Conservation (phyloP, 2,888 invertebrate species). For the Bhutanitis thaidina region DNA sequence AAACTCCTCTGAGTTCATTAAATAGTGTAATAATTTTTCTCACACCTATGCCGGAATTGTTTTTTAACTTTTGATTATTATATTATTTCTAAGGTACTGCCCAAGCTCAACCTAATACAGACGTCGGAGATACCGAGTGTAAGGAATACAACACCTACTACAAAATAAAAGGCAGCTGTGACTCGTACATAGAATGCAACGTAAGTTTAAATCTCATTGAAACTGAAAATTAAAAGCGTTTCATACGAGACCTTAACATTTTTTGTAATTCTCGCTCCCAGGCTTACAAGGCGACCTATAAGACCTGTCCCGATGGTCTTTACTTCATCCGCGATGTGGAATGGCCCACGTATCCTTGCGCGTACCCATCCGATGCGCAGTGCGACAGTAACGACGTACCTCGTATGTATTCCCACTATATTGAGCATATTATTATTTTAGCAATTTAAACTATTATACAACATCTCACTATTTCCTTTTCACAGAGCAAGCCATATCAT, state of each 20-base stretch:
- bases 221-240: too few species aligned
- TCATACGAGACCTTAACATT: too few species aligned
- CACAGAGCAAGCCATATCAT: conserved; percentile 83
- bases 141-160: conserved; percentile 64
- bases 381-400: conserved; percentile 66
- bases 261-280: not conserved
- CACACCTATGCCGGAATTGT: not conserved
- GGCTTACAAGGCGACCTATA: conserved; percentile 81
- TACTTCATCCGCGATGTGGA: conserved; percentile 84
- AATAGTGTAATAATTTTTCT: too few species aligned
- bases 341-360: conserved; percentile 85
- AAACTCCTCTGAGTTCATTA: too few species aligned
- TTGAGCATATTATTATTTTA: not conserved
- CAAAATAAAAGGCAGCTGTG: conserved; percentile 82
- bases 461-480: not conserved
- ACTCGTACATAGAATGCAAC: conserved; percentile 83
- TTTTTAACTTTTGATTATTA: too few species aligned
- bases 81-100: not conserved
- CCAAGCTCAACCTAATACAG: not conserved
- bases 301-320: conserved; percentile 88
- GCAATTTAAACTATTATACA: not conserved
- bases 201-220: conserved; percentile 40
- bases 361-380: conserved; percentile 88
- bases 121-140: conserved; percentile 1
- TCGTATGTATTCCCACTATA: conserved; percentile 68